Conservation (phyloP, 92 coral and sea anemone species). For the Metridium senile region DNA sequence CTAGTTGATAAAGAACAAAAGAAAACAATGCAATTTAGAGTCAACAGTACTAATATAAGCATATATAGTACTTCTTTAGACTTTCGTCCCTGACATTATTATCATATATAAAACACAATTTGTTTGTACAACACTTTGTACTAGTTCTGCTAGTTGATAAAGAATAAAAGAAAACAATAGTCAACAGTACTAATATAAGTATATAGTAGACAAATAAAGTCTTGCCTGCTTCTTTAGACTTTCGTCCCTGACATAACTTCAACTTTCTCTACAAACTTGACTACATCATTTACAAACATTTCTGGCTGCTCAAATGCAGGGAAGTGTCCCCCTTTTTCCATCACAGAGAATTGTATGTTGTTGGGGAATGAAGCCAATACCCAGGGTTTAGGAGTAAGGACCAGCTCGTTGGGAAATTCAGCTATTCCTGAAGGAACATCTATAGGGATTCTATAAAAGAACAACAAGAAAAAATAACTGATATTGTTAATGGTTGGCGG, state of each 20-base stretch:
- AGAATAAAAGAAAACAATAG: too few species aligned
- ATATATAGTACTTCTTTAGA: too few species aligned
- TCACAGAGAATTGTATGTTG: constrained; percentile 69
- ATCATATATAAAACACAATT: too few species aligned
- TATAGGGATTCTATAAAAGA: constrained; percentile 44
- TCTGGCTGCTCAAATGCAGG: constrained; percentile 83
- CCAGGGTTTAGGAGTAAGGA: constrained; percentile 57
- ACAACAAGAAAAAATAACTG: neutral
- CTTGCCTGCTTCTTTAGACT: too few species aligned
- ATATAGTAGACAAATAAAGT: too few species aligned
- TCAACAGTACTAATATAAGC: too few species aligned
- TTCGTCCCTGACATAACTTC: constrained; percentile 23
- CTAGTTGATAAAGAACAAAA: too few species aligned
- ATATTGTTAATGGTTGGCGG: neutral
- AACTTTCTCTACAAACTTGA: constrained; percentile 64
- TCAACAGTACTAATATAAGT: too few species aligned
- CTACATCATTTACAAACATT: constrained; percentile 63
- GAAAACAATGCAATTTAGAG: too few species aligned
- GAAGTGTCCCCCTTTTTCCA: constrained; percentile 87
- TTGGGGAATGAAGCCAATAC: constrained; percentile 40
- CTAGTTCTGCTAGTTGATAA: too few species aligned
- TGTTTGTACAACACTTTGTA: too few species aligned
- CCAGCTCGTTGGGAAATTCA: constrained; percentile 65
- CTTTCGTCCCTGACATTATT: too few species aligned
- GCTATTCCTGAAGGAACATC: constrained; percentile 68